Evolutionary conservation across 2,888 invertebrate species (phyloP).

Genomic region (Cacoxenus indagator): DNA sequence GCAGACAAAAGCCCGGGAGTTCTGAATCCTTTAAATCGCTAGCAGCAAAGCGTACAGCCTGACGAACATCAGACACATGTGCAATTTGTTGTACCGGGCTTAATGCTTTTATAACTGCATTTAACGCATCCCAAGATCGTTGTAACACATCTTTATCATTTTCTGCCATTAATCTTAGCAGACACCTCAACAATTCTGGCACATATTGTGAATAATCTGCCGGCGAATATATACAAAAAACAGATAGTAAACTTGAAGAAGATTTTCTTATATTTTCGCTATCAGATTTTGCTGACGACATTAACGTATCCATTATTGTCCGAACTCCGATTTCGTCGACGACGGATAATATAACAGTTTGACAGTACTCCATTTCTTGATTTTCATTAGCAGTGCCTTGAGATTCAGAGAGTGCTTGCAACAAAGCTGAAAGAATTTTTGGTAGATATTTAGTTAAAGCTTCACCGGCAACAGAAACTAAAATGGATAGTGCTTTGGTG

Average conservation of each 20-base stretch:
- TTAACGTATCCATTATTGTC: constrained; percentile 87
- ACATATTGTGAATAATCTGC: constrained; percentile 90
- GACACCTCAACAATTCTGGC: constrained; percentile 87
- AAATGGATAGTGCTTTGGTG: constrained; percentile 92
- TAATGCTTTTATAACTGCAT: constrained; percentile 89
- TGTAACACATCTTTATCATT: constrained; percentile 84
- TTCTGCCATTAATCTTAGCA: constrained; percentile 88
- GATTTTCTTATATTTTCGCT: constrained; percentile 80
- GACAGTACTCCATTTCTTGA: constrained; percentile 90
- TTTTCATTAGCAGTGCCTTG: constrained; percentile 77
- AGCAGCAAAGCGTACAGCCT: constrained; percentile 91
- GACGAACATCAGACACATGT: constrained; percentile 90
- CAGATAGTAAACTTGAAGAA: constrained; percentile 88
- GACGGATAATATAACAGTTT: constrained; percentile 92
- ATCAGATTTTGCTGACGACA: constrained; percentile 81
- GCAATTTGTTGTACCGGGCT: constrained; percentile 87
- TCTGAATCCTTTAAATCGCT: constrained; percentile 85
- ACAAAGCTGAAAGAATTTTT: constrained; percentile 92
- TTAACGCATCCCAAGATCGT: constrained; percentile 92
- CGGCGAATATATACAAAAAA: constrained; percentile 90
- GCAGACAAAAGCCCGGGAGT: constrained; percentile 92
- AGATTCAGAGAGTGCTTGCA: constrained; percentile 81
- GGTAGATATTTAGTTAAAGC: constrained; percentile 90
- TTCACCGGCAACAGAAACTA: constrained; percentile 95
- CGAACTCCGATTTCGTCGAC: constrained; percentile 89